Evolutionary conservation across 2,888 invertebrate species (phyloP).

Genomic region (Phania funesta): DNA sequence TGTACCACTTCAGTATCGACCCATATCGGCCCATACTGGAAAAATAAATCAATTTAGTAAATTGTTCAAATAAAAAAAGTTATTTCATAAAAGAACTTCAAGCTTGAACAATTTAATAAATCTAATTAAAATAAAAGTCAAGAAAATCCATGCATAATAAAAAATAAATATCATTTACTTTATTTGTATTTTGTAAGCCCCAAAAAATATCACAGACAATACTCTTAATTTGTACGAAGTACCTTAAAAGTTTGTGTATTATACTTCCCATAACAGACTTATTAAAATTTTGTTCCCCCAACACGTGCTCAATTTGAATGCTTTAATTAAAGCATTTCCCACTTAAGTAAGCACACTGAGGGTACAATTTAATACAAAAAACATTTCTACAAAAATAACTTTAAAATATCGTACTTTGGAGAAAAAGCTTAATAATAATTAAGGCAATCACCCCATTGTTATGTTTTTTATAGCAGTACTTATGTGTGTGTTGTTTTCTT

Average conservation of each 20-base stretch:
- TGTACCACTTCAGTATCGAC: too few relatives aligned
- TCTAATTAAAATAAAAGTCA: too few relatives aligned
- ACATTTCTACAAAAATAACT: constrained; percentile 29
- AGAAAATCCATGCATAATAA: too few relatives aligned
- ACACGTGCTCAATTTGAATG: constrained; percentile 12
- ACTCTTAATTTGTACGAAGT: neutral
- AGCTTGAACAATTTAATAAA: too few relatives aligned
- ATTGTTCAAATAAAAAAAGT: too few relatives aligned
- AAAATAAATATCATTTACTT: too few relatives aligned
- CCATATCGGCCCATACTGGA: too few relatives aligned
- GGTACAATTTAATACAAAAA: constrained; percentile 18
- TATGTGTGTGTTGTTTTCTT: neutral
- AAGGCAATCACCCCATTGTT: neutral
- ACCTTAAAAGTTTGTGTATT: neutral
- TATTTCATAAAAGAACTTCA: too few relatives aligned
- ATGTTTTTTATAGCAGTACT: neutral
- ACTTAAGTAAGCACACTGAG: neutral
- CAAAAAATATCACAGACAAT: too few relatives aligned
- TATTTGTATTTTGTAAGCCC: too few relatives aligned
- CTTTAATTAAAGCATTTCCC: neutral
- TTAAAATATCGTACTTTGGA: neutral
- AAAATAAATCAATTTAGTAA: too few relatives aligned
- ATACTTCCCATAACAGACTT: neutral
- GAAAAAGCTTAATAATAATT: neutral
- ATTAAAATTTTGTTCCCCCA: neutral